These are phyloP conservation scores for Eulithis testata DNA, from an alignment of 2,888 invertebrate genomes.

Conservation along the genomic window DNA sequence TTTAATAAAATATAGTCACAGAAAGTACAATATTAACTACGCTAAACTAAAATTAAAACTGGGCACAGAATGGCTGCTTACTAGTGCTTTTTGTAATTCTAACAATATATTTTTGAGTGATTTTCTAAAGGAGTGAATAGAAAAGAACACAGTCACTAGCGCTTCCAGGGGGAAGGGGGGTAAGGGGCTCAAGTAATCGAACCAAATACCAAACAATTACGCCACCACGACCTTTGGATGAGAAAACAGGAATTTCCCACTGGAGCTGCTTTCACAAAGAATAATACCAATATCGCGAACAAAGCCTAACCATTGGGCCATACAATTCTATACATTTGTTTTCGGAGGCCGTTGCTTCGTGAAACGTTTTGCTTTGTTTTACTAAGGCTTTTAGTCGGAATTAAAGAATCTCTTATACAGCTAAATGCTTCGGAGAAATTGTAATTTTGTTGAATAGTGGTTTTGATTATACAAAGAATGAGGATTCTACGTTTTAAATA, in stretches of 20 bases:
- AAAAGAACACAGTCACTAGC: not conserved
- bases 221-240: not conserved
- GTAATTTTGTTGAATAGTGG: too few relatives aligned
- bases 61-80: too few relatives aligned
- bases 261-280: constrained; percentile 11
- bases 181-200: too few relatives aligned
- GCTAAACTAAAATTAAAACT: too few relatives aligned
- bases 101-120: too few relatives aligned
- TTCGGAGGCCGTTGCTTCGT: constrained; percentile 30
- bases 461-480: too few relatives aligned
- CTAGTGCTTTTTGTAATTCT: too few relatives aligned
- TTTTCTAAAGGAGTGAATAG: too few relatives aligned
- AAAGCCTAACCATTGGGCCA: constrained; percentile 18
- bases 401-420: constrained; percentile 2
- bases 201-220: not conserved
- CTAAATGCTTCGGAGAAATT: not conserved
- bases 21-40: too few relatives aligned
- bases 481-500: too few relatives aligned
- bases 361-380: constrained; percentile 30
- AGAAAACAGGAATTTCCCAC: constrained; percentile 14
- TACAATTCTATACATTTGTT: constrained; percentile 33
- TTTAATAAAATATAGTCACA: too few relatives aligned
- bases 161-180: too few relatives aligned
- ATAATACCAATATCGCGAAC: constrained; percentile 20
- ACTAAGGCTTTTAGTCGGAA: constrained; percentile 22